Conservation (phyloP, 37 sponge, comb jelly and placozoan species). For the Eunapius fragilis region DNA sequence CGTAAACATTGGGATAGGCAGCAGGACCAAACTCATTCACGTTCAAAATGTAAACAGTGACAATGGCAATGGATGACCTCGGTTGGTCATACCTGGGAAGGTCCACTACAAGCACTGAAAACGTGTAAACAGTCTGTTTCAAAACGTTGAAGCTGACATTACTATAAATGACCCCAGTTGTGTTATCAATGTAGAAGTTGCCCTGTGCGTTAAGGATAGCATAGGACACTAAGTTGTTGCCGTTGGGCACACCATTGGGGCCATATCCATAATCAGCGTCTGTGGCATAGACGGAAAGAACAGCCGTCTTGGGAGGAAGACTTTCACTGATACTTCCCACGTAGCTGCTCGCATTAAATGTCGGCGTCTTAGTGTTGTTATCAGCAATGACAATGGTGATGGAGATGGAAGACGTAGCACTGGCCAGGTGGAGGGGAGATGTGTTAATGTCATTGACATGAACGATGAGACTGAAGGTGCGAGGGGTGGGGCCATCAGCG, state of each 20-base stretch:
- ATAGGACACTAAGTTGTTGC: slow-evolving; percentile 61
- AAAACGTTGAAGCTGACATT: slow-evolving; percentile 51
- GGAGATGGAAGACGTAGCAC: neutral
- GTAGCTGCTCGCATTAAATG: slow-evolving; percentile 9
- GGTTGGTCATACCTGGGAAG: slow-evolving; percentile 3
- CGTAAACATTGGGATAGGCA: slow-evolving; percentile 54
- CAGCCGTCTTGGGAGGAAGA: slow-evolving; percentile 6
- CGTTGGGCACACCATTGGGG: slow-evolving; percentile 52
- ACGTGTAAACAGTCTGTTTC: slow-evolving; percentile 23
- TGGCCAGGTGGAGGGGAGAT: slow-evolving; percentile 1
- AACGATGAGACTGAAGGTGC: slow-evolving; percentile 16
- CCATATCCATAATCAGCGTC: slow-evolving; percentile 68
- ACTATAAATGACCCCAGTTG: slow-evolving; percentile 46
- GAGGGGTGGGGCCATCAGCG: slow-evolving; percentile 50
- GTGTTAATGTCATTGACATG: slow-evolving; percentile 56
- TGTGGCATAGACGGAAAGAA: slow-evolving; percentile 50
- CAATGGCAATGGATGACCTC: slow-evolving; percentile 1
- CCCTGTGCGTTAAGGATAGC: slow-evolving; percentile 5
- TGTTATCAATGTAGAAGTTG: slow-evolving; percentile 43
- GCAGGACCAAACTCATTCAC: slow-evolving; percentile 73
- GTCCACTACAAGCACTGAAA: slow-evolving; percentile 55
- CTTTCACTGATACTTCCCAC: slow-evolving; percentile 28
- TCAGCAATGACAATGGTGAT: slow-evolving; percentile 50
- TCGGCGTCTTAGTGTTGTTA: slow-evolving; percentile 57
- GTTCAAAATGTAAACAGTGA: slow-evolving; percentile 55